A percentile compares a stretch with the other conserved stretches of the same genome.
These are phyloP conservation scores for Drosophila lacteicornis DNA, from an alignment of 1,140 invertebrate species.

Conservation along the genomic window DNA sequence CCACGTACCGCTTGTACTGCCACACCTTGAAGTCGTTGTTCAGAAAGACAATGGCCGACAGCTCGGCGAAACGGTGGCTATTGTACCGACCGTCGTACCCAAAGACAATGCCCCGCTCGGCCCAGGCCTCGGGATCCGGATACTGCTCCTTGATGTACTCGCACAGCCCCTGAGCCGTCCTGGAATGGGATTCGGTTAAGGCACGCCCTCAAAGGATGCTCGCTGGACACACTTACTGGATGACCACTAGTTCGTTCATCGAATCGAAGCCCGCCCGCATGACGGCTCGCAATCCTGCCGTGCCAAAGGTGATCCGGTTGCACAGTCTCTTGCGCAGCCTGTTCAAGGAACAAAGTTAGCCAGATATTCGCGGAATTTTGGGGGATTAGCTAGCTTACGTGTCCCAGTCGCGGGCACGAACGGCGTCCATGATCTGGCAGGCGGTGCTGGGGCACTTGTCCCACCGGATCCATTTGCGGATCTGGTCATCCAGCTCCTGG, in stretches of 20 bases:
- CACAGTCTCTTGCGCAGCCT: constrained; percentile 58
- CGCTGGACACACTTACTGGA: constrained; percentile 87
- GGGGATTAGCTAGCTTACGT: constrained; percentile 34
- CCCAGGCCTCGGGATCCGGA: constrained; percentile 80
- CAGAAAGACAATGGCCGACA: constrained; percentile 94
- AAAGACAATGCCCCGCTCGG: constrained; percentile 92
- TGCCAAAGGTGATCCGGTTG: constrained; percentile 92
- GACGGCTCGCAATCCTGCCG: constrained; percentile 94
- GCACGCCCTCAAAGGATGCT: background rate
- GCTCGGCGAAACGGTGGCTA: constrained; percentile 96
- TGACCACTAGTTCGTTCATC: constrained; percentile 99
- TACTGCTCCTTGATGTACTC: constrained; percentile 89
- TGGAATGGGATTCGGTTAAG: background rate
- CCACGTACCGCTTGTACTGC: constrained; percentile 92
- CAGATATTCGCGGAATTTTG: background rate
- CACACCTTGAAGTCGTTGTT: constrained; percentile 92
- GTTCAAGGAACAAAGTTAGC: background rate
- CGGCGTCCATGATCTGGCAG: constrained; percentile 48
- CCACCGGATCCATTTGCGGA: constrained; percentile 59
- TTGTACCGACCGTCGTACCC: constrained; percentile 98
- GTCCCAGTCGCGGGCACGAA: constrained; percentile 43
- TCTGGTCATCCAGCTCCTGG: constrained; percentile 44
- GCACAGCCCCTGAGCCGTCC: constrained; percentile 95
- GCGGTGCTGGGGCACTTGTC: constrained; percentile 53
- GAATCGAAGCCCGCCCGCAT: constrained; percentile 97